Base-by-base conservation (phyloP, 2,797 vertebrate genomes). In the Neomorphus geoffroyi region DNA sequence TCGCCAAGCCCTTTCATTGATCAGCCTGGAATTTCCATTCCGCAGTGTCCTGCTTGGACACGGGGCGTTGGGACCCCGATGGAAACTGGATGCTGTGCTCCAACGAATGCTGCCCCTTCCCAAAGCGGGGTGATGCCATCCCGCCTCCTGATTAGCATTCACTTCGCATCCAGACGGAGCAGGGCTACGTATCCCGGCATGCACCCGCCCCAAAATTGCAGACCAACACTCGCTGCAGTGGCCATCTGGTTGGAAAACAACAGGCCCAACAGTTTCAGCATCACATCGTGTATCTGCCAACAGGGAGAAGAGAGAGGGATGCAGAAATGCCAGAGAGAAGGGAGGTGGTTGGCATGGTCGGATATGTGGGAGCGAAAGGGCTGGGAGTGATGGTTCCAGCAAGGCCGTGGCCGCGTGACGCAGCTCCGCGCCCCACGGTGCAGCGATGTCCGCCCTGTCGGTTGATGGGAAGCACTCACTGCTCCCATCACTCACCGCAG, bases 221-320 rank as follows among this genome's bases (percentile, higher is more conserved):
- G 93, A 32, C 81, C 80, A 3, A 22, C 9, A 75, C 91, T 58
- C 12, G 43, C 80, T 33, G 82, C 70, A 61, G 74, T 33, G 54
- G 88, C 94, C 96, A 80, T 88, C 96, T 80, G 92, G 57, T 53
- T 35, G 56, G 74, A 28, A 89, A 92, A 74, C 84, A 74, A 60
- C 45, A n/a, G 74, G 93, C 94, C 89, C 12, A 28, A 81, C 48
- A 0, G 39, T 50, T 85, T 69, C 64, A 53, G 96, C 89, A 51
- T 37, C 83, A 5, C 90, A 18, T 28, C 88, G 26, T 13, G 75
- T 32, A 35, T 17, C 73, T 64, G 32, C 71, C 90, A 16, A 65
- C 61, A 1, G 57, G 6, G 62, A 65, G 57, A 6, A 30, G 13
- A 9, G 32, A 13, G 7, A 32, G 18, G 4, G 9, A 32, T 8